phyloP scores from a whole-genome alignment of 2,113 vertebrate genomes.

The Emydura subglobosa region DNA sequence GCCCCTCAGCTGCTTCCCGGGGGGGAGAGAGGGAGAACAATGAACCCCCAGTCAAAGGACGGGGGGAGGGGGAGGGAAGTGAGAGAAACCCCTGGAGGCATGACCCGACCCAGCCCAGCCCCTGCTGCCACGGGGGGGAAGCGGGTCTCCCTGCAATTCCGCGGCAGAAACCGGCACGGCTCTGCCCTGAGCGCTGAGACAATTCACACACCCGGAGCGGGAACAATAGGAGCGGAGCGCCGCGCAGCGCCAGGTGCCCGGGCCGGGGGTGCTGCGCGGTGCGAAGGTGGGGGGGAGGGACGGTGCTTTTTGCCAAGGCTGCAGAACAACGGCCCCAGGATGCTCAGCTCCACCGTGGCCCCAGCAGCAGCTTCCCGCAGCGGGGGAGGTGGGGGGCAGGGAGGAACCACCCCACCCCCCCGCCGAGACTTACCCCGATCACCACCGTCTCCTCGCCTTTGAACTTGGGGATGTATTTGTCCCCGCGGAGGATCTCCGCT shows the following conservation, averaged over 20 bases:
- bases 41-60: too few species aligned
- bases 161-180: too few species aligned
- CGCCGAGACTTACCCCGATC: constrained; percentile 84
- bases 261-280: background rate
- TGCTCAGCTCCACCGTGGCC: background rate
- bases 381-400: background rate
- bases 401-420: too few species aligned
- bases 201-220: background rate
- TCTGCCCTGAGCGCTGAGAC: background rate
- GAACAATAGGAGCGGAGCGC: constrained; percentile 21
- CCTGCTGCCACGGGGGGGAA: too few species aligned
- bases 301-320: background rate
- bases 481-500: constrained; percentile 88
- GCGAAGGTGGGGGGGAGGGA: background rate
- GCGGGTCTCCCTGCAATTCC: too few species aligned
- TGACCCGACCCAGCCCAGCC: too few species aligned
- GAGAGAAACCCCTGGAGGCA: background rate
- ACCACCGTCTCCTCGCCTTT: constrained; percentile 93
- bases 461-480: constrained; percentile 92
- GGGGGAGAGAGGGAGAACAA: background rate
- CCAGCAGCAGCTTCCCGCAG: background rate
- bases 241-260: background rate
- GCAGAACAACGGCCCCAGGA: background rate
- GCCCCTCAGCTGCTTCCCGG: background rate
- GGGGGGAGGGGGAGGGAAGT: too few species aligned